phyloP scores from a whole-genome alignment of 2,888 invertebrate genomes.

The Macrosoma leucophasiata region DNA sequence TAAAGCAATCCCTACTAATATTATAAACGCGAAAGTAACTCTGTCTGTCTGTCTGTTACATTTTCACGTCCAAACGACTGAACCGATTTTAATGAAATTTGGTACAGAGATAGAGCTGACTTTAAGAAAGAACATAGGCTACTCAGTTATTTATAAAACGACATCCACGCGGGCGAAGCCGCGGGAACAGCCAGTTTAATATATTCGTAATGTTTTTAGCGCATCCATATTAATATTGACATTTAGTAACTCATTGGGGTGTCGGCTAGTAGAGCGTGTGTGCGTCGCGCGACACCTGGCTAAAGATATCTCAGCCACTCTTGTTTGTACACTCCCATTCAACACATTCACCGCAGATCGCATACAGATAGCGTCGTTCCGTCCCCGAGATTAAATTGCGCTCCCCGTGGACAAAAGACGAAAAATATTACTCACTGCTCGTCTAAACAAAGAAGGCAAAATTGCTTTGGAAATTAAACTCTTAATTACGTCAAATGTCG shows the following conservation, averaged over 20 bases:
- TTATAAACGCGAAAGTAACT: too few species aligned
- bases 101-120: too few species aligned
- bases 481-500: constrained; percentile 22
- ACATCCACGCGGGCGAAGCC: too few species aligned
- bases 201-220: too few species aligned
- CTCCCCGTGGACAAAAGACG: constrained; percentile 19
- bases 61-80: too few species aligned
- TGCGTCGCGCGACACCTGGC: constrained; percentile 49
- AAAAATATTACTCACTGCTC: constrained; percentile 15
- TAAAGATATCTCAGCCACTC: constrained; percentile 35
- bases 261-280: constrained; percentile 19
- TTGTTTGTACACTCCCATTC: constrained; percentile 48
- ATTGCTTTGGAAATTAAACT: constrained; percentile 22
- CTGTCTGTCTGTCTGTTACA: too few species aligned
- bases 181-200: too few species aligned
- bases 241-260: constrained; percentile 18
- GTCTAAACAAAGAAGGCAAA: constrained; percentile 19
- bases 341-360: constrained; percentile 54
- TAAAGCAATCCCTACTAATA: too few species aligned
- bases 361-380: constrained; percentile 52
- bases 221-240: not conserved
- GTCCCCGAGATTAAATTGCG: constrained; percentile 39
- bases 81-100: too few species aligned
- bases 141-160: too few species aligned
- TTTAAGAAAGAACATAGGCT: too few species aligned